Evolutionary conservation across 1,140 invertebrate genomes (phyloP), one percentile per base, ranked within the genome.

Genomic region (Wasmannia auropunctata): DNA sequence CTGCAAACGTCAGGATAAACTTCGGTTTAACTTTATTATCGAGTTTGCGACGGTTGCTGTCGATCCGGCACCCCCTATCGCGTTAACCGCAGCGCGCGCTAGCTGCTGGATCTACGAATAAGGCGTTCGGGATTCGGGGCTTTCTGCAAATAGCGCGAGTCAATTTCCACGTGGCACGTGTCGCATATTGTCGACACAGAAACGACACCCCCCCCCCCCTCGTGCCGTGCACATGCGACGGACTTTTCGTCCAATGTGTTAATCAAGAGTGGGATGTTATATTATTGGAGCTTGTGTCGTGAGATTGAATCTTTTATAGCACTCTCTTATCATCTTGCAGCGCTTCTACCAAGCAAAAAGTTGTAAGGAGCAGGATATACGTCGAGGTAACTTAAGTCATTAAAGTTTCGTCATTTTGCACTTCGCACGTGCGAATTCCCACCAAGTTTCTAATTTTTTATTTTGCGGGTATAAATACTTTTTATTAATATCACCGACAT

Each of bases 1-100:
- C 96, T 95, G 90, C 22, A 93, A 94, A 80, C 86, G 81, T 72
- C 51, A 54, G 19, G 40, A 77, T 54, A 89, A 80, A 90, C 87
- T 91, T 88, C 43, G 51, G 19, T 87, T 85, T 67, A 88, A 90
- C 79, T 84, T 87, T 65, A 74, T 88, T 86, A 72, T 49, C 28
- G 31, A 72, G 37, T 72, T 70, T 56, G 54, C 56, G 4, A 69
- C 19, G 25, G 46, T 11, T 25, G 28, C 25, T 19, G 19, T 63
- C 16, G 60, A 40, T 40, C 25, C 46, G 28, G 11, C 34, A 51
- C 28, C 34, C 28, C 31, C 31, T 62, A 34, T 75, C 56, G 31
- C 37, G 10, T 79, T 72, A 77, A 63, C 58, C 56, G 34, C 28
- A 43, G 28, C 62, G 40, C 40, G 28, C n/a, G n/a, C n/a, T n/a